Percentiles rank a stretch among this genome's conserved stretches.
Conservation (phyloP, 2,113 vertebrate genomes). For the Phyllostomus hastatus region DNA sequence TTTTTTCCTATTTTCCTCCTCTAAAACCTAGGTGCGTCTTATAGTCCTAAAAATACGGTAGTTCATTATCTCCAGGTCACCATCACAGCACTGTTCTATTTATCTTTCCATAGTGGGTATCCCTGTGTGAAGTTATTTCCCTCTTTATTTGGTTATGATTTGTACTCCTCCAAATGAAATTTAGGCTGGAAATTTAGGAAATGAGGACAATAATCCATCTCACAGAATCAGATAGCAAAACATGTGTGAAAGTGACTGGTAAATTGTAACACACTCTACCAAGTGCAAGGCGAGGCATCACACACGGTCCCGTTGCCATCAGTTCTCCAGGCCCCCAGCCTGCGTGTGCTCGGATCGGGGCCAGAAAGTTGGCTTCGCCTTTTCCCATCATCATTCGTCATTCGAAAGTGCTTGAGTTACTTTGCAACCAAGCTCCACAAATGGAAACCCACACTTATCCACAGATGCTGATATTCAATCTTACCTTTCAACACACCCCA, state of each 20-base stretch:
- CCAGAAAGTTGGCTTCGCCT: background rate
- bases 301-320: background rate
- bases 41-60: too few species aligned
- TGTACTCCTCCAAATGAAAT: background rate
- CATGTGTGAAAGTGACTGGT: background rate
- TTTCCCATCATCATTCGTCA: background rate
- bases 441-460: background rate
- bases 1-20: too few species aligned
- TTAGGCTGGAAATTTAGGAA: background rate
- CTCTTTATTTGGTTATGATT: background rate
- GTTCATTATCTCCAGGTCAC: background rate
- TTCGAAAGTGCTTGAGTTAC: slow-evolving; percentile 10
- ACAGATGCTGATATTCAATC: slow-evolving; percentile 31
- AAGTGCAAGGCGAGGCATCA: background rate
- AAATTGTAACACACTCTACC: background rate
- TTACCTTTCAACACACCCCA: background rate
- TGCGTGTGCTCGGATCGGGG: background rate
- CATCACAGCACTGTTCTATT: background rate
- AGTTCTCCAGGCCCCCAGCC: background rate
- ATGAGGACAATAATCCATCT: background rate
- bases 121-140: background rate
- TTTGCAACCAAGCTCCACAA: slow-evolving; percentile 15
- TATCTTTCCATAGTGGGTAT: background rate
- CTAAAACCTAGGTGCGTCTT: too few species aligned
- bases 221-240: background rate